A percentile compares a stretch with the other conserved stretches of the same genome.
Evolutionary conservation across 2,797 vertebrate species (phyloP).

Genomic region (Danio tinwini): DNA sequence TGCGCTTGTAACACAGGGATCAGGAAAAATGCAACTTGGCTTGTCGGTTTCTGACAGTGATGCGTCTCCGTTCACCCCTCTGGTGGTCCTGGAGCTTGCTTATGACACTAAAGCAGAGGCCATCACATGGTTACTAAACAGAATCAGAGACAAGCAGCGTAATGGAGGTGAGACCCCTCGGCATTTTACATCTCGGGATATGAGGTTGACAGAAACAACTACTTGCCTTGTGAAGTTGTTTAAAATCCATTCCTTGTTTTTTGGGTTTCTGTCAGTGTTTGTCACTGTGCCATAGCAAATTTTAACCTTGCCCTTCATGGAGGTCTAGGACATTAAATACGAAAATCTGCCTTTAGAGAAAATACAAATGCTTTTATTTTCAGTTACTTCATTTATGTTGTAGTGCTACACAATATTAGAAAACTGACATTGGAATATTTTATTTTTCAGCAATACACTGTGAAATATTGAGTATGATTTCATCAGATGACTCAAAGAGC

Average conservation of each 20-base stretch:
- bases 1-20: slow-evolving; percentile 53
- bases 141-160: slow-evolving; percentile 84
- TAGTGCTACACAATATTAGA: too few relatives aligned
- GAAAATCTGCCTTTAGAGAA: neutral
- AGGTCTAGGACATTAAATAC: neutral
- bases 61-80: slow-evolving; percentile 80
- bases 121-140: slow-evolving; percentile 85
- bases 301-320: neutral
- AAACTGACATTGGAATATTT: too few relatives aligned
- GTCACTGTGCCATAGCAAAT: neutral
- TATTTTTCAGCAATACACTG: too few relatives aligned
- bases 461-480: too few relatives aligned
- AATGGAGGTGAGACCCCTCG: slow-evolving; percentile 84
- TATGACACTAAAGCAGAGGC: slow-evolving; percentile 85
- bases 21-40: slow-evolving; percentile 64
- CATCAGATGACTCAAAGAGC: too few relatives aligned
- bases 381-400: neutral
- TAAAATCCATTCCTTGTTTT: slow-evolving; percentile 3
- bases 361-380: neutral
- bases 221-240: neutral
- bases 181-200: neutral
- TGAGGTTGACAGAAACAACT: slow-evolving; percentile 38
- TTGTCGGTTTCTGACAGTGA: slow-evolving; percentile 65
- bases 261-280: neutral
- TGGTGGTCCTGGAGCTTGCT: slow-evolving; percentile 90